These are phyloP conservation scores for Lacanobia oleracea DNA, from an alignment of 2,888 invertebrate species.

Conservation along the genomic window DNA sequence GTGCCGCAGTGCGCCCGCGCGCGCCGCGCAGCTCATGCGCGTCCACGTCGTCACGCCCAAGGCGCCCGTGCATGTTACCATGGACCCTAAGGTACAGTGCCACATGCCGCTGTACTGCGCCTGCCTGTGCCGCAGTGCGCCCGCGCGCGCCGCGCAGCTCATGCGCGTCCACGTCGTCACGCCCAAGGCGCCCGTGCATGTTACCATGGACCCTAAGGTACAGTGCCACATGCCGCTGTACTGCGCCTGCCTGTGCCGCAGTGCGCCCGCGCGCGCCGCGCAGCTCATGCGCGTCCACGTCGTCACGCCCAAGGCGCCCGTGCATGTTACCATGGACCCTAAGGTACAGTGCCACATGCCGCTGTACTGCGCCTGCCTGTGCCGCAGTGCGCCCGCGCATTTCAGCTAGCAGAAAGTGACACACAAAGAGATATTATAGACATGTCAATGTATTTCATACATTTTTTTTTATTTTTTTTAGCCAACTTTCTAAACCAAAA, in stretches of 20 bases:
- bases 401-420: too few species aligned
- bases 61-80: slow-evolving; percentile 96
- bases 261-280: slow-evolving; percentile 67
- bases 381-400: too few species aligned
- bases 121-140: slow-evolving; percentile 31
- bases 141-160: slow-evolving; percentile 73
- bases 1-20: slow-evolving; percentile 63
- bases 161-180: slow-evolving; percentile 86
- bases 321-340: slow-evolving; percentile 95
- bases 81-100: slow-evolving; percentile 88
- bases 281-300: slow-evolving; percentile 81
- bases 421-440: too few species aligned
- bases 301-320: slow-evolving; percentile 96
- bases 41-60: slow-evolving; percentile 93
- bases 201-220: slow-evolving; percentile 92
- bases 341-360: slow-evolving; percentile 57
- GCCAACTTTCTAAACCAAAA: too few species aligned
- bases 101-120: too few species aligned
- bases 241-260: too few species aligned
- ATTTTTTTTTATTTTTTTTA: too few species aligned
- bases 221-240: too few species aligned
- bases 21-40: slow-evolving; percentile 73
- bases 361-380: too few species aligned
- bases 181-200: slow-evolving; percentile 97
- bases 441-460: too few species aligned